phyloP scores from a whole-genome alignment of 1,140 invertebrate species.

The Rhopalosiphum padi region DNA sequence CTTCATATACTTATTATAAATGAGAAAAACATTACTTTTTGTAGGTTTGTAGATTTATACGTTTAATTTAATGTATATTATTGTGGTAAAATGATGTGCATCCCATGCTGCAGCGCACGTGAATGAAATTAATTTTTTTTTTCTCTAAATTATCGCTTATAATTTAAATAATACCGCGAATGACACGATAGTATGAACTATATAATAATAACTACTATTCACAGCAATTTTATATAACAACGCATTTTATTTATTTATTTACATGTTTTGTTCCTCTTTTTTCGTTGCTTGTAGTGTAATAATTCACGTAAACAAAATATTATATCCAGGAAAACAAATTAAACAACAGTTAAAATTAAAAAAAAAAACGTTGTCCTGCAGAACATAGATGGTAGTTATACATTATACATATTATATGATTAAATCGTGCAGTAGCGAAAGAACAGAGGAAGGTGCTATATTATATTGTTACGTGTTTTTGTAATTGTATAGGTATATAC shows the following conservation, averaged over 20 bases:
- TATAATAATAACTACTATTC: no score
- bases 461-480: not conserved
- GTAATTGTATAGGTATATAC: not conserved
- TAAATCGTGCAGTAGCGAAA: not conserved
- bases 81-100: not conserved
- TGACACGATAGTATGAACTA: not conserved
- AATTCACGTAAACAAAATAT: not conserved
- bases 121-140: not conserved
- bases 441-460: not conserved
- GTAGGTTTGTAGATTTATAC: no score
- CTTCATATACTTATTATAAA: no score
- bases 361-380: not conserved
- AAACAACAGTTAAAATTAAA: not conserved
- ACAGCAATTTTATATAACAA: not conserved
- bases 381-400: not conserved
- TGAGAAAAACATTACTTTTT: no score
- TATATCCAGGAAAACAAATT: not conserved
- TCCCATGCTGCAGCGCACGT: not conserved
- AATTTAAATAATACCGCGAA: not conserved
- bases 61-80: not conserved
- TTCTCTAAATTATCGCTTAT: not conserved
- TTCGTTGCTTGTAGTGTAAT: not conserved
- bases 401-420: not conserved
- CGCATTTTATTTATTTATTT: not conserved
- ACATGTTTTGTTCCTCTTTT: not conserved